These are phyloP conservation scores for Pandion haliaetus DNA, from an alignment of 2,113 vertebrate species.

Conservation along the genomic window DNA sequence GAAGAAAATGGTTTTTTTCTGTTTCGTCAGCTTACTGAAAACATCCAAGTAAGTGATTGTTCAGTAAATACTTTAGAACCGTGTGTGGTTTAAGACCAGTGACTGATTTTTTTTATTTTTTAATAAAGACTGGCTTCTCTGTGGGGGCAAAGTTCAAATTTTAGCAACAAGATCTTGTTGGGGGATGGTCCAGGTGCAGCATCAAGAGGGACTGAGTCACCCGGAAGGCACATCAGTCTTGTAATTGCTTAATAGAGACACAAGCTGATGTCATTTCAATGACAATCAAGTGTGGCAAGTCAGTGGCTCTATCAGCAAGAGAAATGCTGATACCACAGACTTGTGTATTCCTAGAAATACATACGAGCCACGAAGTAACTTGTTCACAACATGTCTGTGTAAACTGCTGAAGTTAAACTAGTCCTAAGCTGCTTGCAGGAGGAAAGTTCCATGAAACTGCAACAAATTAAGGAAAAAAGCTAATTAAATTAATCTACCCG, in stretches of 20 bases:
- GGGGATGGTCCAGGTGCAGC: neutral
- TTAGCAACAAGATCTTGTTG: neutral
- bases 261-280: neutral
- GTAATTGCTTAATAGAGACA: neutral
- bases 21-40: neutral
- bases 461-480: neutral
- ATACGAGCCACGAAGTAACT: rapidly evolving
- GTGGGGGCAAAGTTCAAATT: neutral
- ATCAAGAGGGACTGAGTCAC: neutral
- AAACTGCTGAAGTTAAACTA: neutral
- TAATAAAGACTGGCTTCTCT: neutral
- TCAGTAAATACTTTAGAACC: neutral
- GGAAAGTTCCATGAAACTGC: neutral
- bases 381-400: too few species aligned
- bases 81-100: neutral
- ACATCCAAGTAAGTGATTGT: neutral
- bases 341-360: neutral
- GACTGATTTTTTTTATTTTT: neutral
- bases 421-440: neutral
- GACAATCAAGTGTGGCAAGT: neutral
- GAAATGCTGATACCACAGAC: neutral
- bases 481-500: neutral
- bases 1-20: neutral
- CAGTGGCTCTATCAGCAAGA: neutral
- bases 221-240: neutral